A percentile compares a stretch with the other conserved stretches of the same genome.
Evolutionary conservation across 2,113 vertebrate species (phyloP).

Genomic region (Procavia capensis): DNA sequence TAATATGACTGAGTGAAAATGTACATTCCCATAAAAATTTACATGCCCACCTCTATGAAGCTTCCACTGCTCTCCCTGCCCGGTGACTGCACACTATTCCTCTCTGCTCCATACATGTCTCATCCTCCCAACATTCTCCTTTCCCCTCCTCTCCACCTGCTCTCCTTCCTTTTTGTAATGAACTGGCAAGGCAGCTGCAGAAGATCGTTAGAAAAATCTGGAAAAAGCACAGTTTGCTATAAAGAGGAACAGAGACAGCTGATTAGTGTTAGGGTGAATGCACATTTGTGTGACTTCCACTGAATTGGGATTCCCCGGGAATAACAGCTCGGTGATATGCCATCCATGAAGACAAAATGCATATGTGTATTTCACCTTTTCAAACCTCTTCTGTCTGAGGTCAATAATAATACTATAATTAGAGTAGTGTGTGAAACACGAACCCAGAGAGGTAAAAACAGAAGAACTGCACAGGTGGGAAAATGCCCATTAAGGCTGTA

Average conservation of each 20-base stretch:
- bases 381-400: constrained; percentile 16
- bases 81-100: too few relatives aligned
- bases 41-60: too few relatives aligned
- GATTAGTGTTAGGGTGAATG: background rate
- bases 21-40: too few relatives aligned
- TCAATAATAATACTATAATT: constrained; percentile 32
- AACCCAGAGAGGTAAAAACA: background rate
- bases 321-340: background rate
- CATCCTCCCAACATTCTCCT: too few relatives aligned
- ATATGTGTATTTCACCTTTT: background rate
- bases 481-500: background rate
- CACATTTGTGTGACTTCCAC: background rate
- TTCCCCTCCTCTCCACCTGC: too few relatives aligned
- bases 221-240: background rate
- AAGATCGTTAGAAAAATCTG: background rate
- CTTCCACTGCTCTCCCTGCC: too few relatives aligned
- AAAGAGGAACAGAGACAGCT: background rate
- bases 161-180: background rate
- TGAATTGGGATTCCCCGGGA: background rate
- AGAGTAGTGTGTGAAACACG: constrained; percentile 27
- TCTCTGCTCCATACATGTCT: too few relatives aligned
- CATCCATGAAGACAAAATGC: background rate
- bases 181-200: background rate
- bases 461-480: background rate
- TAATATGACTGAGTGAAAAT: too few relatives aligned